Conservation (phyloP, 2,797 vertebrate species). For the Danio aesculapii region DNA sequence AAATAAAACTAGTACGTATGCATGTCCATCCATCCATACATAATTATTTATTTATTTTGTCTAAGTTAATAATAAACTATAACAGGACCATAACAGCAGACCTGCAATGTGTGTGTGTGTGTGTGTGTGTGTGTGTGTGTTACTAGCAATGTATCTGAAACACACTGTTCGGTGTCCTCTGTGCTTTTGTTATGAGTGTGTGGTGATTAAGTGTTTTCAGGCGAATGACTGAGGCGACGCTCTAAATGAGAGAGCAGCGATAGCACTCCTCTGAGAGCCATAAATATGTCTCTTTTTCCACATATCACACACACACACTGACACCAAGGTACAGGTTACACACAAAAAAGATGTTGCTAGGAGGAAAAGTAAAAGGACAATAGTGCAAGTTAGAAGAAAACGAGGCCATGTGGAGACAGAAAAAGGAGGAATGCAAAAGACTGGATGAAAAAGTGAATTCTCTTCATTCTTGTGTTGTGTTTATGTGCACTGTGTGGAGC, state of each 20-base stretch:
- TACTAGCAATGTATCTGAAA: slow-evolving; percentile 22
- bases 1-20: no score
- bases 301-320: slow-evolving; percentile 63
- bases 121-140: no score
- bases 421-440: slow-evolving; percentile 9
- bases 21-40: no score
- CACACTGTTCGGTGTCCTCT: not conserved
- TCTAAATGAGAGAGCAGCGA: slow-evolving; percentile 42
- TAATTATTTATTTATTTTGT: no score
- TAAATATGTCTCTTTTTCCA: slow-evolving; percentile 64
- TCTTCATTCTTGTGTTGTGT: slow-evolving; percentile 14
- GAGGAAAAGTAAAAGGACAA: not conserved
- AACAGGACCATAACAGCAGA: not conserved
- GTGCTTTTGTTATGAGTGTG: not conserved
- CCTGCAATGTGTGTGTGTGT: no score
- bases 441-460: slow-evolving; percentile 17
- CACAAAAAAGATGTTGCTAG: slow-evolving; percentile 5
- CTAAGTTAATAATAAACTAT: no score
- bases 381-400: slow-evolving; percentile 29
- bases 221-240: not conserved
- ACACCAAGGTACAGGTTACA: slow-evolving; percentile 56
- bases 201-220: slow-evolving; percentile 38
- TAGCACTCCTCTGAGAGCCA: slow-evolving; percentile 23
- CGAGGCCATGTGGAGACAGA: not conserved
- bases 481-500: not conserved